Conservation (phyloP, 1,140 invertebrate genomes). For the Littorina saxatilis region DNA sequence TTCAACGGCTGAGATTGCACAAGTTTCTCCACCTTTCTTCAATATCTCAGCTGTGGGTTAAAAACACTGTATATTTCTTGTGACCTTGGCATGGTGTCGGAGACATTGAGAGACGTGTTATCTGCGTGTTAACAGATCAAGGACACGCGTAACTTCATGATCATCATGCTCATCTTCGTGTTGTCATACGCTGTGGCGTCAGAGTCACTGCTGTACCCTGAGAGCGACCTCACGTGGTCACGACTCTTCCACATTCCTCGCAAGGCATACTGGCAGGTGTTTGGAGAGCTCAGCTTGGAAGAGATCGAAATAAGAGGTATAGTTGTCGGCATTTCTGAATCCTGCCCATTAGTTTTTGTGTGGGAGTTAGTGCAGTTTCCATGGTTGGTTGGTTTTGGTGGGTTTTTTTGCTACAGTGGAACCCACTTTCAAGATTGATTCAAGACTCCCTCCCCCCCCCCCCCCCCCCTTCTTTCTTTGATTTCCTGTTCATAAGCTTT, state of each 20-base stretch:
- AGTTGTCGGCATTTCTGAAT: not conserved
- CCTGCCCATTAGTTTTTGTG: not conserved
- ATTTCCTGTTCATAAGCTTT: too few relatives aligned
- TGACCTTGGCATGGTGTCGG: too few relatives aligned
- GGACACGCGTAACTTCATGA: slow-evolving; percentile 75
- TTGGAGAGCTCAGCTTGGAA: slow-evolving; percentile 75
- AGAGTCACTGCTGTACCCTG: slow-evolving; percentile 75
- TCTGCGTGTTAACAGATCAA: slow-evolving; percentile 63
- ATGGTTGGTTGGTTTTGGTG: not conserved
- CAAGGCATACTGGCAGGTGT: slow-evolving; percentile 77
- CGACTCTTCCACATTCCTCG: slow-evolving; percentile 70
- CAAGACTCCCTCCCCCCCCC: too few relatives aligned
- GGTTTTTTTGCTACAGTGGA: too few relatives aligned
- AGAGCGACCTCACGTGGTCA: slow-evolving; percentile 53
- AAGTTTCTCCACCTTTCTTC: too few relatives aligned
- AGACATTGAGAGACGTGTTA: too few relatives aligned
- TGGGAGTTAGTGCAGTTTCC: not conserved
- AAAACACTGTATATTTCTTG: too few relatives aligned
- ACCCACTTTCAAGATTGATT: not conserved
- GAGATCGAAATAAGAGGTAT: slow-evolving; percentile 71
- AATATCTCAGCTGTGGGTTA: too few relatives aligned
- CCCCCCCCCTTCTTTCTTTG: too few relatives aligned
- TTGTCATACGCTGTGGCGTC: slow-evolving; percentile 75
- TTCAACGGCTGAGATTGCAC: too few relatives aligned
- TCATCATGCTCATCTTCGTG: slow-evolving; percentile 76